phyloP scores from a whole-genome alignment of 2,797 vertebrate genomes.

The Chelmon rostratus region DNA sequence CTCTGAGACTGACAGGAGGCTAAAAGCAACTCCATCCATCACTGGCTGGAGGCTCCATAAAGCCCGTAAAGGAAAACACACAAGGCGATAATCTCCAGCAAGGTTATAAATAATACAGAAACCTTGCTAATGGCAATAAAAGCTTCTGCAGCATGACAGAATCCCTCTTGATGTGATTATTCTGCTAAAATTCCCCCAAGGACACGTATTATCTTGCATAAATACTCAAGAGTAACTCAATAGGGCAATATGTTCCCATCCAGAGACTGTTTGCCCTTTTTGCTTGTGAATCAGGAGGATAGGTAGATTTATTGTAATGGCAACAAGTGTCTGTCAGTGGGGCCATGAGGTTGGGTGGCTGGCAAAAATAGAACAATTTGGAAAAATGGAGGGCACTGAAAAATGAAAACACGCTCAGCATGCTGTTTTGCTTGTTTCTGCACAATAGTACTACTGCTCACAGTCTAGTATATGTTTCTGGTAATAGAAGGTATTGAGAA shows the following conservation, averaged over 20 bases:
- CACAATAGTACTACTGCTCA: not conserved
- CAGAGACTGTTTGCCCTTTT: constrained; percentile 60
- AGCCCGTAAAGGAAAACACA: constrained; percentile 73
- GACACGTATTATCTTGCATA: constrained; percentile 76
- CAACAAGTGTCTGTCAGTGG: constrained; percentile 64
- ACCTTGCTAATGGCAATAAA: constrained; percentile 80
- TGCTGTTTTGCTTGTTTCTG: not conserved
- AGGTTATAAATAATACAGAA: constrained; percentile 84
- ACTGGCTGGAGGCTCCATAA: constrained; percentile 68
- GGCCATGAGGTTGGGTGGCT: constrained; percentile 10
- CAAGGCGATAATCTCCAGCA: constrained; percentile 77
- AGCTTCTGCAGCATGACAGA: constrained; percentile 76
- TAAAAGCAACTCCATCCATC: constrained; percentile 80
- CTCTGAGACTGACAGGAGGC: constrained; percentile 70
- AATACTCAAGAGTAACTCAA: constrained; percentile 80
- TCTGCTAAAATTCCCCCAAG: constrained; percentile 70
- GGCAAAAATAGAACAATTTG: constrained; percentile 44
- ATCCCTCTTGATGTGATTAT: constrained; percentile 81
- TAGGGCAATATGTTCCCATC: constrained; percentile 72
- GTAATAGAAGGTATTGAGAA: not conserved
- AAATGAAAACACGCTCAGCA: constrained; percentile 29
- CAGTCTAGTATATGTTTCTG: not conserved
- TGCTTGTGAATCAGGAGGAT: constrained; percentile 53
- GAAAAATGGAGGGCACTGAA: constrained; percentile 9
- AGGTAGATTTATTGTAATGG: constrained; percentile 75